Evolutionary conservation across 2,797 vertebrate species (phyloP).

Genomic region (Salarias fasciatus): DNA sequence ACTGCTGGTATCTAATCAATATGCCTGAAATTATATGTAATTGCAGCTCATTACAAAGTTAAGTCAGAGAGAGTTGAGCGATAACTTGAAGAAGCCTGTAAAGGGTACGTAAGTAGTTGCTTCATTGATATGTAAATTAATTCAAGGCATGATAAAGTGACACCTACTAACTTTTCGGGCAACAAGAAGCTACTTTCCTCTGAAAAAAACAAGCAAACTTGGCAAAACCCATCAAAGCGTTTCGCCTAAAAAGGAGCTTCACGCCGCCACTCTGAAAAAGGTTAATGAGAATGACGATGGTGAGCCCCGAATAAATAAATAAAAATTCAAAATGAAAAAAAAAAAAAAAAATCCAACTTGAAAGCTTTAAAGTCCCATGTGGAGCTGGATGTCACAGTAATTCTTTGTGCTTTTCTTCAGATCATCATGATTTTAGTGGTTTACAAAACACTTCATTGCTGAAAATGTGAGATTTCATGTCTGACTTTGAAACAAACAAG

Average conservation of each 20-base stretch:
- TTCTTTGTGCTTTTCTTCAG: no score
- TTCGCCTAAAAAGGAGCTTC: not conserved
- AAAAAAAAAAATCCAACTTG: not conserved
- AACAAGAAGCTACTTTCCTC: not conserved
- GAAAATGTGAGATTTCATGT: no score
- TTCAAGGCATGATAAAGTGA: not conserved
- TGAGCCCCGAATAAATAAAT: not conserved
- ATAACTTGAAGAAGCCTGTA: no score
- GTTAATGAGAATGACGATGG: not conserved
- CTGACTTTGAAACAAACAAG: no score
- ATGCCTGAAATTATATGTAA: no score
- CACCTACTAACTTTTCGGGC: not conserved
- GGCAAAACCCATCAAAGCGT: not conserved
- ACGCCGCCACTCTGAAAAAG: not conserved
- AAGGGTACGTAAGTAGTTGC: no score
- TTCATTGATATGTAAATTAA: constrained; percentile 1
- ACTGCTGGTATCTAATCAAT: no score
- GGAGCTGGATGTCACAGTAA: no score
- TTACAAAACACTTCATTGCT: no score
- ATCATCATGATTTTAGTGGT: no score
- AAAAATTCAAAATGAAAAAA: not conserved
- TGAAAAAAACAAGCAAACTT: not conserved
- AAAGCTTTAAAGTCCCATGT: no score
- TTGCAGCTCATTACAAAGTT: not conserved
- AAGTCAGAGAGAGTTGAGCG: no score